Conservation (phyloP, 2,797 vertebrate genomes). For the Phoebastria nigripes region DNA sequence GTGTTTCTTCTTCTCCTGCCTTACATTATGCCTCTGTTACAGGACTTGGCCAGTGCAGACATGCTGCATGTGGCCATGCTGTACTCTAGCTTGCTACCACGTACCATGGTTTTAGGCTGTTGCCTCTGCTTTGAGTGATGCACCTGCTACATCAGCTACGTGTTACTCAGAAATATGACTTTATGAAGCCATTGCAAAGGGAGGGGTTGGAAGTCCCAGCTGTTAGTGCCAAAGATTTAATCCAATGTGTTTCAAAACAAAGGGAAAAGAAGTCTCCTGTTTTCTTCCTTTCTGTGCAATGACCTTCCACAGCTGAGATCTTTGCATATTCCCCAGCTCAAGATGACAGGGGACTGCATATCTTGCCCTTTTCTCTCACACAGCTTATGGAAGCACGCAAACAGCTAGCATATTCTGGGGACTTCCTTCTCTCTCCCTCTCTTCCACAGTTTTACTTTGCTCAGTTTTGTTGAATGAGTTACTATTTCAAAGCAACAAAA, state of each 20-base stretch:
- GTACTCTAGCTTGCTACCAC: background rate
- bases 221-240: background rate
- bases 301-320: background rate
- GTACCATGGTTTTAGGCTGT: background rate
- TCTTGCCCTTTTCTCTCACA: background rate
- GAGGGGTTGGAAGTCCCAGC: background rate
- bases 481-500: background rate
- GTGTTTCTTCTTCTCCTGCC: background rate
- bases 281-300: background rate
- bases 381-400: background rate
- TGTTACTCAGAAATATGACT: background rate
- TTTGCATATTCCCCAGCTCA: background rate
- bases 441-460: background rate
- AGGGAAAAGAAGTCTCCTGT: background rate
- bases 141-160: rapidly evolving
- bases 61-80: background rate
- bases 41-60: background rate
- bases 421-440: background rate
- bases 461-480: background rate
- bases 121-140: background rate
- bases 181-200: background rate
- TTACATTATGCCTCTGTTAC: background rate
- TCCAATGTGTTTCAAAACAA: background rate
- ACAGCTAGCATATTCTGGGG: background rate
- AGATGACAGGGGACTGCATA: background rate